A percentile compares a stretch with the other conserved stretches of the same genome.
Evolutionary conservation across 2,888 invertebrate genomes (phyloP).

Genomic region (Macaria notata): DNA sequence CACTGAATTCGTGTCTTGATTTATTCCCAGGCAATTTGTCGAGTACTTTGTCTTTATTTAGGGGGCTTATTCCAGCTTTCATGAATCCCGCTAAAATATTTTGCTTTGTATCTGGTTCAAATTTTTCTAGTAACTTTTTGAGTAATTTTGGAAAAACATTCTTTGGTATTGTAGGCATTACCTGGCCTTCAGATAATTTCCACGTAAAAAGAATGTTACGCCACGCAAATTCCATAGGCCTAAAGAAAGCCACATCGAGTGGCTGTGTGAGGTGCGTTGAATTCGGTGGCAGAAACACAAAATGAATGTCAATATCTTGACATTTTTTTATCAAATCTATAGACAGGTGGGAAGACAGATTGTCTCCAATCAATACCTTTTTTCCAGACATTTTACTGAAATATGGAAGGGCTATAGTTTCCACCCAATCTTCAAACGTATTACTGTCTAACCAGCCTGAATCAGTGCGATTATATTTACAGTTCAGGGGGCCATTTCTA

Average conservation of each 20-base stretch:
- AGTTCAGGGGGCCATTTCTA: background rate
- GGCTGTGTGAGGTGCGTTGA: background rate
- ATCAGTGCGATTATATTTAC: background rate
- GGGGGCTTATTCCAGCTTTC: constrained; percentile 1
- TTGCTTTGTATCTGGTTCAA: background rate
- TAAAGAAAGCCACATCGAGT: background rate
- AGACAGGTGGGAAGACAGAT: constrained; percentile 1
- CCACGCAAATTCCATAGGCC: constrained; percentile 1
- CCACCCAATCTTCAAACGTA: background rate
- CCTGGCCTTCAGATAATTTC: constrained; percentile 1
- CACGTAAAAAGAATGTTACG: background rate
- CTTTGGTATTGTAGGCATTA: background rate
- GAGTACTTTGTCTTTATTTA: background rate
- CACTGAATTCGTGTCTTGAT: background rate
- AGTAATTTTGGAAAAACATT: background rate
- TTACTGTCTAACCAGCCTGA: constrained; percentile 5
- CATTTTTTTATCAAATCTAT: background rate
- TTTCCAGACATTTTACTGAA: background rate
- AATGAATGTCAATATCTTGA: background rate
- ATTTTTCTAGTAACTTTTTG: background rate
- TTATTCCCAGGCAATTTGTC: constrained; percentile 1
- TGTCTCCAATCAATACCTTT: constrained; percentile 1
- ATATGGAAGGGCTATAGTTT: background rate
- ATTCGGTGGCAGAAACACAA: background rate
- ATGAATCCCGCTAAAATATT: constrained; percentile 3